Percentiles rank a stretch among this genome's conserved stretches.
Evolutionary conservation across 2,888 invertebrate species (phyloP).

Genomic region (Acleris sparsana): DNA sequence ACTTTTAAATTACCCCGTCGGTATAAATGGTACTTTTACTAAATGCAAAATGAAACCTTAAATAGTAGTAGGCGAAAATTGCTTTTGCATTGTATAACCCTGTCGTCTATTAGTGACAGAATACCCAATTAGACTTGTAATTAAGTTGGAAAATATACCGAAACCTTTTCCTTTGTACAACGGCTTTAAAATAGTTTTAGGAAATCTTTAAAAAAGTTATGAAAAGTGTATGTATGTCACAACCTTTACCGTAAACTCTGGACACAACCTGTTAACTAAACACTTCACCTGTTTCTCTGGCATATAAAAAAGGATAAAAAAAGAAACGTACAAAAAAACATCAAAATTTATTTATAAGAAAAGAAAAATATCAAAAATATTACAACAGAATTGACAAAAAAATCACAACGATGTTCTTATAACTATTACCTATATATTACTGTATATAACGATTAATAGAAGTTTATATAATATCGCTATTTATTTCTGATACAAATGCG

Average conservation of each 20-base stretch:
- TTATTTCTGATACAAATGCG: conserved; percentile 29
- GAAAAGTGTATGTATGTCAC: conserved; percentile 18
- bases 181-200: background rate
- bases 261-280: conserved; percentile 32
- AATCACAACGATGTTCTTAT: conserved; percentile 33
- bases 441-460: conserved; percentile 33
- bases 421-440: conserved; percentile 19
- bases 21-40: too few relatives aligned
- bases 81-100: too few relatives aligned
- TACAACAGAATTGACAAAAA: conserved; percentile 29
- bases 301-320: conserved; percentile 21
- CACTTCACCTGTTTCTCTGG: conserved; percentile 14
- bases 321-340: conserved; percentile 19
- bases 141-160: too few relatives aligned
- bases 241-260: conserved; percentile 32
- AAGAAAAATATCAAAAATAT: conserved; percentile 29
- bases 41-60: too few relatives aligned
- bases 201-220: background rate
- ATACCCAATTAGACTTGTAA: too few relatives aligned
- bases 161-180: too few relatives aligned
- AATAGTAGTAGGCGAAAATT: too few relatives aligned
- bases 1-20: too few relatives aligned
- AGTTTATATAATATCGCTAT: conserved; percentile 26
- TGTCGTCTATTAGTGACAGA: too few relatives aligned
- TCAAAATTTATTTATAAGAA: conserved; percentile 26